Evolutionary conservation across 2,888 invertebrate genomes (phyloP).

Genomic region (Lobophora halterata): DNA sequence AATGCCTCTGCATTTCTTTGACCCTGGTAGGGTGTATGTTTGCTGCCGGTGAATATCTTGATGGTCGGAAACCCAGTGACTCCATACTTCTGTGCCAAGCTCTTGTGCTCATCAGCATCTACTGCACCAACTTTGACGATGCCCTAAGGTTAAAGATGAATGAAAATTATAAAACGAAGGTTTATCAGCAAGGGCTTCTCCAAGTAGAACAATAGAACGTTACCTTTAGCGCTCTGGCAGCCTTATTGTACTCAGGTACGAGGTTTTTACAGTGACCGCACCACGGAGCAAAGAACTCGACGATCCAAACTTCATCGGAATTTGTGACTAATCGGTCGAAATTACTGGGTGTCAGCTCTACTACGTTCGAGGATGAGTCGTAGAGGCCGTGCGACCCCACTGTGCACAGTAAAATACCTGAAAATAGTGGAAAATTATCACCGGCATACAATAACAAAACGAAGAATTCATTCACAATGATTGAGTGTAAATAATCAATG

Average conservation of each 20-base stretch:
- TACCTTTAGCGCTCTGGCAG: constrained; percentile 94
- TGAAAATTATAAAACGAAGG: not conserved
- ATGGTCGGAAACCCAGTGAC: constrained; percentile 97
- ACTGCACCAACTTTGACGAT: constrained; percentile 96
- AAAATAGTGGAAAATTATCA: constrained; percentile 36
- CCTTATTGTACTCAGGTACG: constrained; percentile 96
- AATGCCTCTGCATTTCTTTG: constrained; percentile 92
- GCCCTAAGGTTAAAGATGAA: too few relatives aligned
- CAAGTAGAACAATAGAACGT: not conserved
- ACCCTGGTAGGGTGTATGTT: constrained; percentile 93
- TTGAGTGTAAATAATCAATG: constrained; percentile 47
- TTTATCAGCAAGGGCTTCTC: not conserved
- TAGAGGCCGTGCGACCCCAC: constrained; percentile 78
- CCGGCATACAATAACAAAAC: constrained; percentile 37
- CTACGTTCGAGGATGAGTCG: constrained; percentile 87
- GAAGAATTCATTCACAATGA: constrained; percentile 2
- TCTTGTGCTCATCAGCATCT: constrained; percentile 94
- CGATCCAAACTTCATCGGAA: constrained; percentile 94
- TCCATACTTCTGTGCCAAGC: constrained; percentile 88
- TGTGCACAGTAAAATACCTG: constrained; percentile 63
- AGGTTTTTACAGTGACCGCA: constrained; percentile 95
- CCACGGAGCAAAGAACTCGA: constrained; percentile 99
- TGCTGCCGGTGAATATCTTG: constrained; percentile 94
- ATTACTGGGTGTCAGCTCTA: constrained; percentile 92
- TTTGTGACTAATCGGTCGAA: constrained; percentile 92